Evolutionary conservation across 2,113 vertebrate genomes (phyloP), one percentile per base, ranked within the genome.

Genomic region (Scomber japonicus): DNA sequence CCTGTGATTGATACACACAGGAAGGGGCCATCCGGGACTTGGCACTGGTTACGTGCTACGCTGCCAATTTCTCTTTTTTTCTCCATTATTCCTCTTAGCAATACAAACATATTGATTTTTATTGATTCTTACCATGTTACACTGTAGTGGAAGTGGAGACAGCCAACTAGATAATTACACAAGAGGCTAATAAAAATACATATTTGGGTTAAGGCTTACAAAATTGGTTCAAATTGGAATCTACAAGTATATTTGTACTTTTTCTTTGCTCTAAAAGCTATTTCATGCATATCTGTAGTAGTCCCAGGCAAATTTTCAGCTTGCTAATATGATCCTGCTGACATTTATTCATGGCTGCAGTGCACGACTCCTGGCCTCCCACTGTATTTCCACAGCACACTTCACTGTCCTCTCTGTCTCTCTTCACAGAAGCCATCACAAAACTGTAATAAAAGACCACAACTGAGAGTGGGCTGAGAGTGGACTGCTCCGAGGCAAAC

Each of bases 401-500:
- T 88, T 74, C 2, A 73, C 85, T 71, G 72, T 89, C 86, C 74
- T 71, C 74, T 72, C 78, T 74, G 78, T 85, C 74, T 86, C 82
- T 85, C 71, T 78, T 73, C 82, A 72, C 81, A 78, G 75, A 81
- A 88, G 80, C 83, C 81, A 84, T 88, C 86, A 88, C 78, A 86
- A 86, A 89, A 84, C 82, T 35, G 87, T 83, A 92, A 91, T 90
- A 90, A 90, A 85, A 87, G 78, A 89, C 57, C 83, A 82, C 71
- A 79, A 84, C 65, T 72, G 85, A 84, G 87, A 86, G 91, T 88
- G 88, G 90, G 83, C 81, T 66, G 89, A 79, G 81, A 89, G 88
- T 80, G 83, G 78, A 92, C 91, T 57, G 87, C 92, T 87, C 84
- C 75, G 80, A 89, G 91, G 89, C 85, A 88, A 89, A 88, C 88